Base-by-base conservation (phyloP, 2,797 vertebrate species). In the Sebastes flavidus region DNA sequence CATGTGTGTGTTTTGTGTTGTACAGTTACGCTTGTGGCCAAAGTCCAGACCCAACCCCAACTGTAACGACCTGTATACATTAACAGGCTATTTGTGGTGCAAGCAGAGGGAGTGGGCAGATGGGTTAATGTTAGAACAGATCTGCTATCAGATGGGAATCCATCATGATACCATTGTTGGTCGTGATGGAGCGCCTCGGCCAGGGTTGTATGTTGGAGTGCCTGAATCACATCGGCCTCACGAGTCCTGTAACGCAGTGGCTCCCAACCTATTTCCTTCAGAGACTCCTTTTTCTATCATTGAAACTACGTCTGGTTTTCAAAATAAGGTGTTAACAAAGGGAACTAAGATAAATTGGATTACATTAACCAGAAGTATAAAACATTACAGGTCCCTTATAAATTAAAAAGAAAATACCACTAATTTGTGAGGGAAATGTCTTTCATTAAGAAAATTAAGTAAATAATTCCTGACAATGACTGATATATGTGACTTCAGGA, bases 41-140 rank as follows among this genome's bases (percentile, higher is more conserved):
- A 92, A 93, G 91, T 93, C 75, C 80, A 70, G 80, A 8, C 78
- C 76, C 72, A n/a, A 24, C 65, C 83, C 78, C 20, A 20, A 54
- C 85, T 59, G 22, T 74, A 79, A 77, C 18, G 12, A 82, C 56
- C 52, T 24, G 58, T 75, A 82, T 55, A 90, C 82, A 86, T 88
- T 86, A 90, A 90, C 91, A 69, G 42, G 72, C 69, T 82, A 29
- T 77, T 77, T 85, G 78, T 75, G 75, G 61, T 78, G 72, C 67
- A 29, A 38, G 69, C 61, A 52, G 30, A 78, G 24, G 62, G 59
- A 42, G 74, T 72, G 13, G 63, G 52, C 67, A 2, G 2, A 62
- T 38, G 73, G 30, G 72, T 77, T 76, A 46, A 34, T 73, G 83
- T 75, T 52, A 49, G 61, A 68, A 25, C 61, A 32, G 24, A 14